Evolutionary conservation across 2,888 invertebrate species (phyloP).

Genomic region (Labia minor): DNA sequence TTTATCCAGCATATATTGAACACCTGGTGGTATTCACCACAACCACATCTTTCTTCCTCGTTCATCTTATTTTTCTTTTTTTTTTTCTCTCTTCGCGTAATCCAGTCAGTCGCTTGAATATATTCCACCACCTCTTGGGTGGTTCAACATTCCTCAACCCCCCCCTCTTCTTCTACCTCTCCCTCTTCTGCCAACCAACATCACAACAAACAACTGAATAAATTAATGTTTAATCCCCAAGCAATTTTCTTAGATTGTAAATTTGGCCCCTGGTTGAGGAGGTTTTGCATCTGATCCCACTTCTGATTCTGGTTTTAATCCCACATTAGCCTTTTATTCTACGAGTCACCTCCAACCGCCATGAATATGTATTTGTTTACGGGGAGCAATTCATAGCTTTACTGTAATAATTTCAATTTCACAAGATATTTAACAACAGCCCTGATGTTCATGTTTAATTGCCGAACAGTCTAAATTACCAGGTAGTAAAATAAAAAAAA

Average conservation of each 20-base stretch:
- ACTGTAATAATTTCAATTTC: not conserved
- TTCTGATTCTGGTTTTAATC: not conserved
- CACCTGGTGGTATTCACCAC: not conserved
- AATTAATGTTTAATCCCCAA: not conserved
- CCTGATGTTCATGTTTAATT: not conserved
- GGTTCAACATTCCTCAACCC: too few relatives aligned
- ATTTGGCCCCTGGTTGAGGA: not conserved
- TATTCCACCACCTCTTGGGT: too few relatives aligned
- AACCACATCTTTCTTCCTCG: not conserved
- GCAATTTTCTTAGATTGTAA: not conserved
- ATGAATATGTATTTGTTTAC: not conserved
- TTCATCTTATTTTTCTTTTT: not conserved
- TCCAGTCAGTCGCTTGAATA: not conserved
- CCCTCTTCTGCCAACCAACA: not conserved
- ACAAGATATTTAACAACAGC: not conserved
- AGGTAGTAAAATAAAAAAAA: not conserved
- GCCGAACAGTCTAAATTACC: not conserved
- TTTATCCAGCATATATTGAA: not conserved
- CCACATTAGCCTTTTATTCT: not conserved
- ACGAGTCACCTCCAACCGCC: not conserved
- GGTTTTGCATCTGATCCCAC: not conserved
- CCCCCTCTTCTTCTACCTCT: too few relatives aligned
- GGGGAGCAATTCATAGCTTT: not conserved
- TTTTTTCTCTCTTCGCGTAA: not conserved
- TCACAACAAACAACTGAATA: not conserved